A percentile compares a stretch with the other conserved stretches of the same genome.
phyloP scores from a whole-genome alignment of 1,140 invertebrate species.

The Drosophila littoralis region DNA sequence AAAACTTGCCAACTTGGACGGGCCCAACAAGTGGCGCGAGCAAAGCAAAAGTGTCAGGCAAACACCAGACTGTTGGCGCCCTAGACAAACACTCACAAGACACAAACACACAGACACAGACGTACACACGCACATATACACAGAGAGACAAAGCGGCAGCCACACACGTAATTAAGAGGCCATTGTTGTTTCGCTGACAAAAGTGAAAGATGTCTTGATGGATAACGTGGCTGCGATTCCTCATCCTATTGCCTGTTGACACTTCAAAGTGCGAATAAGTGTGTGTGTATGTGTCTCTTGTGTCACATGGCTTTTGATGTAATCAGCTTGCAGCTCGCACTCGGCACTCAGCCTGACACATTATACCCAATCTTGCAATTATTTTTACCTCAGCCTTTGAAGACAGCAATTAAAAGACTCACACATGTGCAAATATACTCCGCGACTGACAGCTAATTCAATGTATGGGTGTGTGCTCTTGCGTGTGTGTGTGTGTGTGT shows the following conservation, averaged over 20 bases:
- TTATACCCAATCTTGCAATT: constrained; percentile 83
- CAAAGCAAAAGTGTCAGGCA: constrained; percentile 77
- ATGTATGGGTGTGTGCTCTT: constrained; percentile 4
- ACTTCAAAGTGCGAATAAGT: constrained; percentile 76
- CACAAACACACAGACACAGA: constrained; percentile 32
- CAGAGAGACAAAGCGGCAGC: constrained; percentile 29
- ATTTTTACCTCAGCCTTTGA: constrained; percentile 82
- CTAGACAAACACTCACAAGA: constrained; percentile 42
- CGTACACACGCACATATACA: constrained; percentile 10
- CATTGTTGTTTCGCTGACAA: constrained; percentile 84
- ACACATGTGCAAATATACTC: constrained; percentile 30
- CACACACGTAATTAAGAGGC: constrained; percentile 83
- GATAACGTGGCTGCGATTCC: constrained; percentile 64
- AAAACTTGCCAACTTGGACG: constrained; percentile 46
- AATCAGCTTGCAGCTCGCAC: constrained; percentile 60
- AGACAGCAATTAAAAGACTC: constrained; percentile 75
- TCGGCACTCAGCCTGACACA: constrained; percentile 58
- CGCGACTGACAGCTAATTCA: constrained; percentile 60
- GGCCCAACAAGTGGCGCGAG: constrained; percentile 55
- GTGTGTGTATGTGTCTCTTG: constrained; percentile 26
- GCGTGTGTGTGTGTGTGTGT: constrained; percentile 17
- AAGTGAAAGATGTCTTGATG: constrained; percentile 84
- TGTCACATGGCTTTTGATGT: constrained; percentile 64
- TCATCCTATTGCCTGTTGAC: constrained; percentile 71
- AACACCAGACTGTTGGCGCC: constrained; percentile 60